Evolutionary conservation across 2,888 invertebrate genomes (phyloP), one percentile per base, ranked within the genome.

Genomic region (Lucinisca nassula): DNA sequence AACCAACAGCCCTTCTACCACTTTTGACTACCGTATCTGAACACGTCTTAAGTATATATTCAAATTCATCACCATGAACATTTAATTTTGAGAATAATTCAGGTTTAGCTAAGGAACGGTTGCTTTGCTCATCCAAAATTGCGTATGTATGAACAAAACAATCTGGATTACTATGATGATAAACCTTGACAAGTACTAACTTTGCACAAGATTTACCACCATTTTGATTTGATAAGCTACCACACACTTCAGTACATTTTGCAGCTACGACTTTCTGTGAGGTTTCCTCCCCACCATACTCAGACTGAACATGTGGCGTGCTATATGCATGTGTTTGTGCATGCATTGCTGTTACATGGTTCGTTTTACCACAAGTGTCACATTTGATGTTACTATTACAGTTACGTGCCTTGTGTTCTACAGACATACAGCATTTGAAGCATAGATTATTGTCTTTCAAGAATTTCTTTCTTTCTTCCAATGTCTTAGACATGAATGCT

Each of bases 111-210:
- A 84, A 38, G 12, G 82, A 82, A 21, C 75, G 51, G 58, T 84
- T 81, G 37, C 84, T 84, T 21, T 87, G 87, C 27, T 87, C 87
- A 75, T 87, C 87, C 21, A 84, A 14, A 45, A 84, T 70, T 32
- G 74, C 77, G 61, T 87, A 87, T 32, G 45, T 37, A 45, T 70
- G 61, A 12, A 80, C 0, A 37, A 40, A 17, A 21, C 61, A 51
- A 8, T 72, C 37, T 30, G 70, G 30, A 27, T 72, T 32, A 14
- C 45, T 32, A 49, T 35, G 6, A 30, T 76, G 30, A 40, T 37
- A 76, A 27, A 82, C 58, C 55, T 76, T 49, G 14, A 79, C 82
- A 21, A 79, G 51, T 38, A 86, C 79, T 21, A 75, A 37, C 79
- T 86, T 82, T 12, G 86, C 73, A 82, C 86, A 83, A 21, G 86